Conservation (phyloP, 2,888 invertebrate genomes). For the Eupithecia centaureata region DNA sequence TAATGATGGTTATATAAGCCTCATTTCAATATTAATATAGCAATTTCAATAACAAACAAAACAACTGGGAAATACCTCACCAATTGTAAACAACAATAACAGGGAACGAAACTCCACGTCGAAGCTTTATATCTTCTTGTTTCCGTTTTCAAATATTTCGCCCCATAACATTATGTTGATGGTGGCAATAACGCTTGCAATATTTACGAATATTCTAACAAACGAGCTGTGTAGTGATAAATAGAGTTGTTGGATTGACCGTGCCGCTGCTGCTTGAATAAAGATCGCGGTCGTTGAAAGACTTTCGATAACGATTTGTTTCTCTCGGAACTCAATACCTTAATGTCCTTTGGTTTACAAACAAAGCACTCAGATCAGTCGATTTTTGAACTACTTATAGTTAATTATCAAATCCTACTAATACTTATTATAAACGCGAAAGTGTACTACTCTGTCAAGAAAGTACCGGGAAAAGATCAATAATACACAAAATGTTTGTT, state of each 20-base stretch:
- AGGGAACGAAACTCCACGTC: conserved; percentile 63
- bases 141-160: conserved; percentile 81
- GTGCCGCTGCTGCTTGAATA: conserved; percentile 58
- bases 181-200: conserved; percentile 81
- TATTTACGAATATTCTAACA: conserved; percentile 83
- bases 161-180: conserved; percentile 84
- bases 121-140: conserved; percentile 75
- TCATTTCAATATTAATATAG: neutral
- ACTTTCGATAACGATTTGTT: neutral
- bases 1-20: neutral
- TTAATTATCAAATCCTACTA: too few species aligned
- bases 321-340: too few species aligned
- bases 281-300: conserved; percentile 51
- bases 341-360: too few species aligned
- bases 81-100: conserved; percentile 64
- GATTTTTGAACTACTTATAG: too few species aligned
- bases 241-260: conserved; percentile 78
- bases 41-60: conserved; percentile 42
- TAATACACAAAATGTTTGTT: too few species aligned
- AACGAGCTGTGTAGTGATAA: conserved; percentile 76
- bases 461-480: too few species aligned
- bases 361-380: too few species aligned
- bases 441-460: too few species aligned
- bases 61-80: conserved; percentile 26
- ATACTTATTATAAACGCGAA: too few species aligned